These are phyloP conservation scores for Archivesica marissinica DNA, from an alignment of 1,140 invertebrate species.

Conservation along the genomic window DNA sequence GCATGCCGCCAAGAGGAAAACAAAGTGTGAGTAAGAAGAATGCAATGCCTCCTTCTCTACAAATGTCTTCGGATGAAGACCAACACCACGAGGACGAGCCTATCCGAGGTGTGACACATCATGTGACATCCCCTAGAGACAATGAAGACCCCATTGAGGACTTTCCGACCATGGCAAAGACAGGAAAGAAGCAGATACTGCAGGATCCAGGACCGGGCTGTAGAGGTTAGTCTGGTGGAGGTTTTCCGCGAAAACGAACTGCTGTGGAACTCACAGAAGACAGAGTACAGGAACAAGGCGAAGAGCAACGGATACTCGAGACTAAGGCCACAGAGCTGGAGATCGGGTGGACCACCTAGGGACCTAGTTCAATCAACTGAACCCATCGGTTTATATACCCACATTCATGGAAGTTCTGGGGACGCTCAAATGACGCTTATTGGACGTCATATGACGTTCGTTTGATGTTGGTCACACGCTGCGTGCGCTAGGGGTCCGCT, in stretches of 20 bases:
- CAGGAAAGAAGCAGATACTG: slow-evolving; percentile 59
- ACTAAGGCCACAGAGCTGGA: slow-evolving; percentile 38
- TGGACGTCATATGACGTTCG: too few species aligned
- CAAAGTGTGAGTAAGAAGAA: slow-evolving; percentile 35
- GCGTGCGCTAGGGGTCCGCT: slow-evolving; percentile 19
- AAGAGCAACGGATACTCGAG: slow-evolving; percentile 49
- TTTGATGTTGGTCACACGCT: slow-evolving; percentile 15
- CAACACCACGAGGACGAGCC: slow-evolving; percentile 50
- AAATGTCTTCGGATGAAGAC: slow-evolving; percentile 55
- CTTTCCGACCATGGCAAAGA: slow-evolving; percentile 54
- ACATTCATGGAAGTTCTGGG: too few species aligned
- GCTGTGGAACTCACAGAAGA: slow-evolving; percentile 46
- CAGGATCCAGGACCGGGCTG: slow-evolving; percentile 57
- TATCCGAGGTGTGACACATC: slow-evolving; percentile 52
- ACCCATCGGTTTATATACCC: too few species aligned
- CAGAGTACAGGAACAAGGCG: slow-evolving; percentile 44
- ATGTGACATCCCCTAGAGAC: slow-evolving; percentile 56
- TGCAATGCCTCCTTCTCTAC: slow-evolving; percentile 39
- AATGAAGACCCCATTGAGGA: slow-evolving; percentile 47
- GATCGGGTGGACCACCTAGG: slow-evolving; percentile 40
- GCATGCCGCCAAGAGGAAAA: slow-evolving; percentile 40
- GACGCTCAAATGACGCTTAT: slow-evolving; percentile 17
- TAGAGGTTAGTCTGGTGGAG: slow-evolving; percentile 52
- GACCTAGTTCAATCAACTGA: slow-evolving; percentile 14
- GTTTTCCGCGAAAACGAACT: slow-evolving; percentile 50